Percentiles rank a stretch among this genome's conserved stretches.
Conservation (phyloP, 2,113 vertebrate genomes). For the Microtus montanus region DNA sequence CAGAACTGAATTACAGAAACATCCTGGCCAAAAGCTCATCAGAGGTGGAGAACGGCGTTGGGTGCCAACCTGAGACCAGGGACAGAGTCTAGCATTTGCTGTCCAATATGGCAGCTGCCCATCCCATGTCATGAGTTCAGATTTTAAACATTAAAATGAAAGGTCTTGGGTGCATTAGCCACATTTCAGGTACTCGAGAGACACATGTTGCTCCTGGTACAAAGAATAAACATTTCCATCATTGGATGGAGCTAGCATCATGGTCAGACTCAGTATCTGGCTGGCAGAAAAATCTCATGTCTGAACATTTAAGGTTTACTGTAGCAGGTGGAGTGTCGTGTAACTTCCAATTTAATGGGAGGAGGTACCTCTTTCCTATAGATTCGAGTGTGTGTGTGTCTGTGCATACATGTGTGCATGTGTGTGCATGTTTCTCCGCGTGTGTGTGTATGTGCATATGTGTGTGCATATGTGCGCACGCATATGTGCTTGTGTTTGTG, state of each 20-base stretch:
- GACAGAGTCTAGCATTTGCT: neutral
- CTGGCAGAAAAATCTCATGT: neutral
- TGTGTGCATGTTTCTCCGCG: no score
- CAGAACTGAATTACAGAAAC: slow-evolving; percentile 3
- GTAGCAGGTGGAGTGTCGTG: neutral
- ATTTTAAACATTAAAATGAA: slow-evolving; percentile 15
- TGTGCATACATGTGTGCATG: no score
- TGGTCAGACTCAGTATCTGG: neutral
- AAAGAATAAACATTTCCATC: neutral
- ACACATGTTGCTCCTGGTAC: neutral
- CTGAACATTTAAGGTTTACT: slow-evolving; percentile 12
- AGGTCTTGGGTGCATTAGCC: neutral
- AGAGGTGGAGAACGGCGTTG: neutral
- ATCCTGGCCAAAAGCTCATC: neutral
- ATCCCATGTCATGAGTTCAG: neutral
- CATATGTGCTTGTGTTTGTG: no score
- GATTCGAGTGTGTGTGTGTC: neutral
- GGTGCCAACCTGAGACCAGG: neutral
- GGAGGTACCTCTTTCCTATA: slow-evolving; percentile 3
- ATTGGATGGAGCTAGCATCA: neutral
- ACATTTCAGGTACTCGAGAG: slow-evolving; percentile 15
- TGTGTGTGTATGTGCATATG: no score
- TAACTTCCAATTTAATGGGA: slow-evolving; percentile 18
- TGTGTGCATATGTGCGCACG: no score
- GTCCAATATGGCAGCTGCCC: neutral